These are phyloP conservation scores for Etheostoma perlongum DNA, from an alignment of 2,797 vertebrate genomes.

Conservation along the genomic window DNA sequence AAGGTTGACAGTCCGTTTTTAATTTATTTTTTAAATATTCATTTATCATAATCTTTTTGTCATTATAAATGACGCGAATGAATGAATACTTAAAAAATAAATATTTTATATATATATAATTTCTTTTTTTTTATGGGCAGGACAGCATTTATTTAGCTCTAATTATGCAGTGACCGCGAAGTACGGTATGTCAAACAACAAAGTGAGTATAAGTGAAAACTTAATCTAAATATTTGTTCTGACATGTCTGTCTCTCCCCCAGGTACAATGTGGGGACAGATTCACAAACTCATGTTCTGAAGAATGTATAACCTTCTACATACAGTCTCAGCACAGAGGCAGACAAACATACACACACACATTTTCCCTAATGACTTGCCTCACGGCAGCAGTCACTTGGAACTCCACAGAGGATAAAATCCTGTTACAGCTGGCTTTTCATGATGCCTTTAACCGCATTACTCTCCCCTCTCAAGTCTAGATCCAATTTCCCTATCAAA, in stretches of 20 bases:
- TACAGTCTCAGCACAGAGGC: constrained; percentile 24
- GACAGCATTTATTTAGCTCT: too few species aligned
- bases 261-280: constrained; percentile 10
- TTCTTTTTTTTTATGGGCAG: too few species aligned
- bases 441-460: constrained; percentile 82
- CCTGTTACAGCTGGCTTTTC: constrained; percentile 81
- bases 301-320: constrained; percentile 15
- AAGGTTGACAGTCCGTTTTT: too few species aligned
- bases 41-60: too few species aligned
- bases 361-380: constrained; percentile 75
- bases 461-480: constrained; percentile 73
- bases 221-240: neutral
- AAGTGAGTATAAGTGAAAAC: too few species aligned
- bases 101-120: too few species aligned
- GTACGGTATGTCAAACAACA: too few species aligned
- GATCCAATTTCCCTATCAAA: constrained; percentile 82
- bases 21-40: too few species aligned
- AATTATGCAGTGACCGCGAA: too few species aligned
- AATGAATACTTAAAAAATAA: too few species aligned
- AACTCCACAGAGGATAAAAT: constrained; percentile 73
- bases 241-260: neutral
- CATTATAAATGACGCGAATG: too few species aligned
- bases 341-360: constrained; percentile 24
- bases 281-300: constrained; percentile 7
- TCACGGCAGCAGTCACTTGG: constrained; percentile 73